Conservation (phyloP, 2,113 vertebrate genomes). For the Hypocryptadius cinnamomeus region DNA sequence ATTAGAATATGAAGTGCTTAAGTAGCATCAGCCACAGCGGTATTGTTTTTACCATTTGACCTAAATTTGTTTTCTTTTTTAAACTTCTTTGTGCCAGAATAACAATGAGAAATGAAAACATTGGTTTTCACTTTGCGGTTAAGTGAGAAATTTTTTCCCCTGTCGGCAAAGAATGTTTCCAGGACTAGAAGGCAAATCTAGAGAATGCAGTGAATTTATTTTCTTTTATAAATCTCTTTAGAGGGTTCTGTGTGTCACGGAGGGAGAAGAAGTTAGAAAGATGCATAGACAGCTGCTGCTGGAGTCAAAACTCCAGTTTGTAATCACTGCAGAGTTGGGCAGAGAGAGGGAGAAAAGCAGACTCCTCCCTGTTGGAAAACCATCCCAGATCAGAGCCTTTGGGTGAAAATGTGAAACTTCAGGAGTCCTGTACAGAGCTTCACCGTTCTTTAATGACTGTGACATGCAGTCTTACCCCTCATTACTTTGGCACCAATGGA, state of each 20-base stretch:
- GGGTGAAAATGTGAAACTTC: neutral
- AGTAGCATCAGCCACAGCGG: neutral
- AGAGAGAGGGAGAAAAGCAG: neutral
- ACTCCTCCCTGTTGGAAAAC: neutral
- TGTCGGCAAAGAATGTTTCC: neutral
- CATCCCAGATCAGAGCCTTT: no score
- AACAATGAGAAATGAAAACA: neutral
- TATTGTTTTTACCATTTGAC: neutral
- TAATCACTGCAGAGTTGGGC: neutral
- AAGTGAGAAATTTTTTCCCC: neutral
- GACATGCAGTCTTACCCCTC: accelerated
- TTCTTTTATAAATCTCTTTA: neutral
- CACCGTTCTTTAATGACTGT: neutral
- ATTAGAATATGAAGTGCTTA: neutral
- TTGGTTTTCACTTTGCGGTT: neutral
- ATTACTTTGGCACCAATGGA: neutral
- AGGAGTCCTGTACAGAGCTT: neutral
- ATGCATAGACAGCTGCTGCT: neutral
- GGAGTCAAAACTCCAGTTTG: neutral
- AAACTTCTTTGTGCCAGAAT: neutral
- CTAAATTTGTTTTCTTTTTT: neutral
- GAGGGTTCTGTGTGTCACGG: no score
- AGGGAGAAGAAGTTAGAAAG: neutral
- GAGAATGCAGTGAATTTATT: neutral
- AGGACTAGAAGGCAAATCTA: neutral